A percentile compares a stretch with the other conserved stretches of the same genome.
phyloP scores from a whole-genome alignment of 1,140 invertebrate genomes.

The Carposina sasakii region DNA sequence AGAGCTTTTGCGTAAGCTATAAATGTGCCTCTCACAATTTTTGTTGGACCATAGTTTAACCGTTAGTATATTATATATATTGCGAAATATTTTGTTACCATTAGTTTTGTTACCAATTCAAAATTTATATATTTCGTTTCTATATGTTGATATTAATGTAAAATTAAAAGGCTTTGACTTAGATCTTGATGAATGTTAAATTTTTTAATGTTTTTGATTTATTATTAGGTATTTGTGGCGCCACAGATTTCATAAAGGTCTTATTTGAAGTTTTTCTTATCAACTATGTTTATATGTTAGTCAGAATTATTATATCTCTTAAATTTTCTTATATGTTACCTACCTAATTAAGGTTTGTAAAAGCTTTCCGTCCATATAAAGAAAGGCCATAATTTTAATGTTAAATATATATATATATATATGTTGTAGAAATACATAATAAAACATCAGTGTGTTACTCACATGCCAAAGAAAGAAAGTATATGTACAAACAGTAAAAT shows the following conservation, averaged over 20 bases:
- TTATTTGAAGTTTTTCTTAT: no score
- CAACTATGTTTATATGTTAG: not conserved
- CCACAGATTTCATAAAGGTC: no score
- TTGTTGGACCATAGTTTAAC: no score
- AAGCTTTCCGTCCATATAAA: not conserved
- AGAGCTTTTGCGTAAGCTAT: no score
- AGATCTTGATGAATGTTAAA: not conserved
- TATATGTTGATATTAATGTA: not conserved
- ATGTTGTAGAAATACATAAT: not conserved
- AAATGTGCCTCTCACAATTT: no score
- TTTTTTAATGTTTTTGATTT: not conserved
- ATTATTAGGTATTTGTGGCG: no score
- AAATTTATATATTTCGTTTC: not conserved
- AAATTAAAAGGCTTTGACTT: not conserved
- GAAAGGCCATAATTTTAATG: not conserved
- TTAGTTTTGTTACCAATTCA: no score
- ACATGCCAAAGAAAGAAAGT: constrained; percentile 54
- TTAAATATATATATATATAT: not conserved
- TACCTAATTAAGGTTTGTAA: not conserved
- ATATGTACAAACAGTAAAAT: constrained; percentile 23
- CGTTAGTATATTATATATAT: no score
- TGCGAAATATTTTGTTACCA: no score
- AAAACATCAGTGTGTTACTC: constrained; percentile 18
- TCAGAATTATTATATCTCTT: not conserved
- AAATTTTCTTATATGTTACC: not conserved